Evolutionary conservation across 2,797 vertebrate genomes (phyloP).

Genomic region (Lates japonicus): DNA sequence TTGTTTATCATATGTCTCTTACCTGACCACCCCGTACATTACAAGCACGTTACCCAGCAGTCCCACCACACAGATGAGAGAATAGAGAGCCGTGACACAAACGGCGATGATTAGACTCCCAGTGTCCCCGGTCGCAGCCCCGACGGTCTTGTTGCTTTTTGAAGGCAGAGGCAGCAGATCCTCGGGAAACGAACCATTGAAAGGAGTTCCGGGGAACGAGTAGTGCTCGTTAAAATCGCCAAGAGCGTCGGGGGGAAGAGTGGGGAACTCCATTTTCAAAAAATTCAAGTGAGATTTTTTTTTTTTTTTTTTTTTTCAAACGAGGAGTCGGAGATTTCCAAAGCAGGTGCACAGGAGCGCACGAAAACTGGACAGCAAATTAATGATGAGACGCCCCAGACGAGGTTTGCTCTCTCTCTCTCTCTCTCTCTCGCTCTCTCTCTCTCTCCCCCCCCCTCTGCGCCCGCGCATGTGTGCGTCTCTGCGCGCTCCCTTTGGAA

Average conservation of each 20-base stretch:
- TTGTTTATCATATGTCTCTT: conserved; percentile 66
- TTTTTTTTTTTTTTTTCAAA: background rate
- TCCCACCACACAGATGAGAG: conserved; percentile 94
- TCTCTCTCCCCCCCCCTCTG: background rate
- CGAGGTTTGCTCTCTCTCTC: conserved; percentile 15
- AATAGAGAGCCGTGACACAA: conserved; percentile 94
- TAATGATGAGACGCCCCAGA: conserved; percentile 19
- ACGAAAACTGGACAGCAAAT: conserved; percentile 34
- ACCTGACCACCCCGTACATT: conserved; percentile 98
- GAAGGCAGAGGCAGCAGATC: conserved; percentile 66
- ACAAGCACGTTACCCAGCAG: conserved; percentile 95
- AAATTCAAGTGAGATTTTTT: background rate
- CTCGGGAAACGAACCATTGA: conserved; percentile 78
- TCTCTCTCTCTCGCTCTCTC: conserved; percentile 6
- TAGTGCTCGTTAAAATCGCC: conserved; percentile 68
- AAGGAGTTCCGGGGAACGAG: conserved; percentile 65
- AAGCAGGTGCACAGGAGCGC: conserved; percentile 38
- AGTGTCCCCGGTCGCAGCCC: conserved; percentile 72
- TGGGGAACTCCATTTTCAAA: conserved; percentile 81
- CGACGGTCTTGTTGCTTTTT: conserved; percentile 77
- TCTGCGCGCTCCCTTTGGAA: conserved; percentile 12
- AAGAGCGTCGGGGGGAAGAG: conserved; percentile 71
- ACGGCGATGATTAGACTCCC: conserved; percentile 87
- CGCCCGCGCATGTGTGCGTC: background rate
- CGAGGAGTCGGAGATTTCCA: conserved; percentile 14